Percentiles rank a stretch among this genome's conserved stretches.
Conservation (phyloP, 2,113 vertebrate species). For the Balaeniceps rex region DNA sequence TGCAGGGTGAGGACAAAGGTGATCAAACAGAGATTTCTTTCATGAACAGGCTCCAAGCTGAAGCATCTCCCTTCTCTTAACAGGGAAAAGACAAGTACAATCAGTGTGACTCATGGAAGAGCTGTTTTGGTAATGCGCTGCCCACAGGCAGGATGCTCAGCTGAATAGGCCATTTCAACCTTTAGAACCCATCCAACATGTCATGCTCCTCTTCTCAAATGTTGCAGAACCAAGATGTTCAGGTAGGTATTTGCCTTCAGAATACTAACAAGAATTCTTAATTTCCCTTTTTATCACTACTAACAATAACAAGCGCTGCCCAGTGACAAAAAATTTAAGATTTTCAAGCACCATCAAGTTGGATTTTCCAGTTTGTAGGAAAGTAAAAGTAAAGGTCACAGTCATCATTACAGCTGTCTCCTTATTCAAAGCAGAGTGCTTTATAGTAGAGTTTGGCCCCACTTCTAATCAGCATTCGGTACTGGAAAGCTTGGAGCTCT, state of each 20-base stretch:
- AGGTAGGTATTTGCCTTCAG: background rate
- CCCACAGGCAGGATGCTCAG: background rate
- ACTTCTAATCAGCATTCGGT: slow-evolving; percentile 21
- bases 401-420: background rate
- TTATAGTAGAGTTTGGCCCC: background rate
- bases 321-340: background rate
- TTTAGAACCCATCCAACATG: background rate
- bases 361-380: slow-evolving; percentile 1
- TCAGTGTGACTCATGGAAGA: background rate
- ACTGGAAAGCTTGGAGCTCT: background rate
- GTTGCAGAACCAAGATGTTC: background rate
- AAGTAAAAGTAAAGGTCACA: background rate
- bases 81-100: background rate
- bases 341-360: background rate
- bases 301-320: background rate
- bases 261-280: background rate
- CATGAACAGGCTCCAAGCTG: background rate
- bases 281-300: background rate
- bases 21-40: background rate
- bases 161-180: background rate
- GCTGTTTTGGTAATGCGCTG: background rate
- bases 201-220: background rate
- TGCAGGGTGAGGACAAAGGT: background rate
- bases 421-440: slow-evolving; percentile 4
- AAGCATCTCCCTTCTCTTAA: background rate